Percentiles rank a stretch among this genome's conserved stretches.
phyloP scores from a whole-genome alignment of 2,113 vertebrate genomes.

The Lophura nycthemera region DNA sequence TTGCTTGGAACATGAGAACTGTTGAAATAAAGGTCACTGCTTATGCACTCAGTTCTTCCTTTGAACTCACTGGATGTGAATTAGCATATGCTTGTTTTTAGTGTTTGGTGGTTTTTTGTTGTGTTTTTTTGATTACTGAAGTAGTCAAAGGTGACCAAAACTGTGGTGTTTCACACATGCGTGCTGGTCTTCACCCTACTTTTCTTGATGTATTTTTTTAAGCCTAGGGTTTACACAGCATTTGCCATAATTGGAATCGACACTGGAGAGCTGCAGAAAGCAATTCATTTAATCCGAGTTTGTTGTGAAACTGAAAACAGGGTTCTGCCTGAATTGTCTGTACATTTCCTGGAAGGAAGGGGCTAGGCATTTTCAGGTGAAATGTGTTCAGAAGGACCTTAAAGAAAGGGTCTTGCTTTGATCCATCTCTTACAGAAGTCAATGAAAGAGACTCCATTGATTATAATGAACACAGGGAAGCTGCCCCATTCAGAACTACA shows the following conservation, averaged over 20 bases:
- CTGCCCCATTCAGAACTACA: slow-evolving; percentile 3
- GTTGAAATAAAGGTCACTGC: neutral
- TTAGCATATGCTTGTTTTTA: neutral
- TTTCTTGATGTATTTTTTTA: neutral
- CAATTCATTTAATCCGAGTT: slow-evolving; percentile 29
- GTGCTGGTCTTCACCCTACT: neutral
- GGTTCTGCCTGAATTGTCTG: slow-evolving; percentile 40
- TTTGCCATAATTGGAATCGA: slow-evolving; percentile 29
- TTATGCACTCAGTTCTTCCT: neutral
- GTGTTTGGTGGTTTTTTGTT: neutral
- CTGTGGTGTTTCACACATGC: neutral
- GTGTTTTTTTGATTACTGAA: neutral
- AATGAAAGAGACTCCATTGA: slow-evolving; percentile 20
- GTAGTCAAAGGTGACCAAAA: neutral
- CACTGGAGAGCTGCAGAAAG: slow-evolving; percentile 27
- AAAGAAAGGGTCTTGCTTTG: slow-evolving; percentile 50
- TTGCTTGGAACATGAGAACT: neutral
- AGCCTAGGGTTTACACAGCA: neutral
- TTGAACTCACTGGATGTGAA: fast-evolving
- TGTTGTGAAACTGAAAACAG: slow-evolving; percentile 31
- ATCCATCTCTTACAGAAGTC: slow-evolving; percentile 30
- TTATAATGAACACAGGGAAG: neutral
- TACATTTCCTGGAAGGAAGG: slow-evolving; percentile 22
- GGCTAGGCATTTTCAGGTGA: slow-evolving; percentile 31
- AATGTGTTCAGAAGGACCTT: slow-evolving; percentile 30